Percentiles rank a stretch among this genome's conserved stretches.
phyloP scores from a whole-genome alignment of 2,797 vertebrate species.

The Oreochromis mossambicus region DNA sequence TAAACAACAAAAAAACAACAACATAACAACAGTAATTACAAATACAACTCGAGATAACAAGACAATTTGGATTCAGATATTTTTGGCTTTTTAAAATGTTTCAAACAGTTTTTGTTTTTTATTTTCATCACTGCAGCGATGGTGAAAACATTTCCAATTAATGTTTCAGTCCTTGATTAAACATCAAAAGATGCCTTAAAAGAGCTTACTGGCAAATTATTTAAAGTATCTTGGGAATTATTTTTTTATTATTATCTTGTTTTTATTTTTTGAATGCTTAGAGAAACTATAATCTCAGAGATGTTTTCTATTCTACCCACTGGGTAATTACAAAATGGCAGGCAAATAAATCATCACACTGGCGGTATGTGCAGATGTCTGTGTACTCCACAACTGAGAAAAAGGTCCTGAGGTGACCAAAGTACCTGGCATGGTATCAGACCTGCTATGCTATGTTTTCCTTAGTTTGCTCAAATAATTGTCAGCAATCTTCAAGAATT shows the following conservation, averaged over 20 bases:
- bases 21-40: constrained; percentile 21
- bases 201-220: constrained; percentile 37
- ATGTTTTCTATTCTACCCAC: constrained; percentile 41
- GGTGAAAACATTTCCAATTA: constrained; percentile 33
- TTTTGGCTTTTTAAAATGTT: constrained; percentile 17
- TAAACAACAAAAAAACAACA: background rate
- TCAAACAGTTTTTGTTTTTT: background rate
- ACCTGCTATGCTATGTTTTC: constrained; percentile 9
- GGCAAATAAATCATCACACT: constrained; percentile 50
- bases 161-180: constrained; percentile 29
- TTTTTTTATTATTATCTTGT: background rate
- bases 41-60: background rate
- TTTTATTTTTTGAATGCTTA: constrained; percentile 33
- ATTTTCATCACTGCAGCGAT: constrained; percentile 4
- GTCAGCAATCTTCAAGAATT: constrained; percentile 5
- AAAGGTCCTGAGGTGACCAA: constrained; percentile 38
- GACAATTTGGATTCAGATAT: constrained; percentile 1
- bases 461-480: constrained; percentile 30
- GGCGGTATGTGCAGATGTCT: constrained; percentile 26
- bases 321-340: constrained; percentile 61
- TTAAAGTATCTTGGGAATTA: constrained; percentile 16
- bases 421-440: constrained; percentile 19
- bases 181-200: constrained; percentile 48
- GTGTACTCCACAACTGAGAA: constrained; percentile 21
- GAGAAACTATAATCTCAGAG: constrained; percentile 50